phyloP scores from a whole-genome alignment of 2,113 vertebrate genomes.

The Gadus macrocephalus region DNA sequence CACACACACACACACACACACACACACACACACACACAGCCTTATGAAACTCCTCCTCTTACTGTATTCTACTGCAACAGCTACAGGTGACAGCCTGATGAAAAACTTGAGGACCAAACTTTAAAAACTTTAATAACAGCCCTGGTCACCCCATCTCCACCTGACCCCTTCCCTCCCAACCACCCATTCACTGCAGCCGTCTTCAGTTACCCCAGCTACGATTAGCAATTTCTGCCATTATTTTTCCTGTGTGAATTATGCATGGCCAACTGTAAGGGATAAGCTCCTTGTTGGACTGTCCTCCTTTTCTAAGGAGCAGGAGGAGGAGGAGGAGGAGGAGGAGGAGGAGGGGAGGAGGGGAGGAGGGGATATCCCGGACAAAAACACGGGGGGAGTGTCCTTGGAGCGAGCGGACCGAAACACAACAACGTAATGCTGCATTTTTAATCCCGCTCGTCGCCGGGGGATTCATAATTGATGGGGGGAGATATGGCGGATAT shows the following conservation, averaged over 20 bases:
- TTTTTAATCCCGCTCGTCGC: constrained; percentile 62
- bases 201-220: constrained; percentile 66
- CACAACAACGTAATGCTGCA: constrained; percentile 41
- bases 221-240: constrained; percentile 69
- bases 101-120: background rate
- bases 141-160: constrained; percentile 29
- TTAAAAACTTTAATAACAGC: background rate
- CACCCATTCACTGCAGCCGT: constrained; percentile 38
- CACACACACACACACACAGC: too few species aligned
- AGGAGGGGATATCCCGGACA: too few species aligned
- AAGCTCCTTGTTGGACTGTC: constrained; percentile 44
- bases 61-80: background rate
- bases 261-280: constrained; percentile 45
- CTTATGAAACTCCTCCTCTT: too few species aligned
- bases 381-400: constrained; percentile 64
- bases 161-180: constrained; percentile 51
- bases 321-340: too few species aligned
- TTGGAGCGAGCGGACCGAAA: constrained; percentile 33
- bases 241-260: constrained; percentile 70
- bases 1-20: too few species aligned
- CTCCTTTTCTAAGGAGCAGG: constrained; percentile 5
- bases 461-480: constrained; percentile 63
- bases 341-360: too few species aligned
- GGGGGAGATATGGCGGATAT: constrained; percentile 36
- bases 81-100: too few species aligned